These are phyloP conservation scores for Beris chalybata DNA, from an alignment of 2,888 invertebrate genomes.

Conservation along the genomic window DNA sequence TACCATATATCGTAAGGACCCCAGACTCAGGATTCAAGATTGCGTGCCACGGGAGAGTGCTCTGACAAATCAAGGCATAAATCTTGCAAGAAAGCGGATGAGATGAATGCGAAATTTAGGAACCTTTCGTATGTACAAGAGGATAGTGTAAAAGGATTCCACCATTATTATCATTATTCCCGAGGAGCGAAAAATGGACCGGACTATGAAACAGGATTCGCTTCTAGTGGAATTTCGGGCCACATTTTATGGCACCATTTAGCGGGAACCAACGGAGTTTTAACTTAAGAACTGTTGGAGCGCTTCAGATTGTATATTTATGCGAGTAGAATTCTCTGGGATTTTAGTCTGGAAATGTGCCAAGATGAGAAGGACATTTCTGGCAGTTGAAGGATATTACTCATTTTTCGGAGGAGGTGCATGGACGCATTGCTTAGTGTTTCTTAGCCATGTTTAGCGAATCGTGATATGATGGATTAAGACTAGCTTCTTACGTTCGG, in stretches of 20 bases:
- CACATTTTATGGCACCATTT: conserved; percentile 2
- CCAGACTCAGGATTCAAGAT: no score
- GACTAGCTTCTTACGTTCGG: no score
- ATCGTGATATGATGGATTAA: no score
- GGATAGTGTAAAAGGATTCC: neutral
- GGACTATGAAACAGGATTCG: neutral
- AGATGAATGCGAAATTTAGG: conserved; percentile 6
- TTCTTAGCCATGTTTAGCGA: neutral
- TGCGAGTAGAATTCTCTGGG: neutral
- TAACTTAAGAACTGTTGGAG: neutral
- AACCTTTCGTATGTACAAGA: no score
- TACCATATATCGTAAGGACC: no score
- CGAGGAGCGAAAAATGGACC: neutral
- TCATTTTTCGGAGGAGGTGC: neutral
- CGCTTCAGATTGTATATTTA: neutral
- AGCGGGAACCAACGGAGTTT: neutral
- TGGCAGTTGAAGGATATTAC: no score
- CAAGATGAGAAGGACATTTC: neutral
- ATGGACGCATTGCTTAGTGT: neutral
- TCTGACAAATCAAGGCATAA: neutral
- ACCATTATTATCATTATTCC: neutral
- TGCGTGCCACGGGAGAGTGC: neutral
- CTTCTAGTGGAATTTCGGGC: neutral
- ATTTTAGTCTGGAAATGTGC: conserved; percentile 6
- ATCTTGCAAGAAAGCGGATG: neutral